Conservation (phyloP, 2,888 invertebrate genomes). For the Atrina japonica region DNA sequence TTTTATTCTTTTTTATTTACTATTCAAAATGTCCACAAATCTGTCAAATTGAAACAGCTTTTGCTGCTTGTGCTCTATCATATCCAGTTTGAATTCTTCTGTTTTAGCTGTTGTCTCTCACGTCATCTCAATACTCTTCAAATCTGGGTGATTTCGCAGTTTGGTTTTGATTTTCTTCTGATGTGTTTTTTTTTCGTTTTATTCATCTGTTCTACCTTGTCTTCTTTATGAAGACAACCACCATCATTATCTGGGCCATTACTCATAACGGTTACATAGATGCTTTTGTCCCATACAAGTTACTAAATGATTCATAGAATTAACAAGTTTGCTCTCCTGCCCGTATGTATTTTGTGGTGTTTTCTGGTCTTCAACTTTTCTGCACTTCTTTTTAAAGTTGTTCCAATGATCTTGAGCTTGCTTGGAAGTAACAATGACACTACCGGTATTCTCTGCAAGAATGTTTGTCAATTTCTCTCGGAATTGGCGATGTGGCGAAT, state of each 20-base stretch:
- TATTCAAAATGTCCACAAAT: conserved; percentile 8
- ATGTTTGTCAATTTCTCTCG: background rate
- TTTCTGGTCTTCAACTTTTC: conserved; percentile 13
- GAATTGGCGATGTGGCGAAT: background rate
- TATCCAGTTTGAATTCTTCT: conserved; percentile 7
- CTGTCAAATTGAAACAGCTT: conserved; percentile 10
- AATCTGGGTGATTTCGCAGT: background rate
- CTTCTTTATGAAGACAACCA: background rate
- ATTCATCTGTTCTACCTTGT: no score
- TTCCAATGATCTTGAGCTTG: conserved; percentile 19
- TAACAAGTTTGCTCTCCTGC: background rate
- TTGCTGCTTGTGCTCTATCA: background rate
- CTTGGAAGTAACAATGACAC: background rate
- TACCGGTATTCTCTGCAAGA: background rate
- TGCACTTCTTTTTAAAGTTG: conserved; percentile 20
- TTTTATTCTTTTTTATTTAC: conserved; percentile 5
- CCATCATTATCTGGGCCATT: background rate
- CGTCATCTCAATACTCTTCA: background rate
- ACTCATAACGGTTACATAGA: background rate
- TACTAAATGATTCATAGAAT: background rate
- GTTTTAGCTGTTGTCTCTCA: background rate
- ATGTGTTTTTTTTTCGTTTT: background rate
- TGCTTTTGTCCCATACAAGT: conserved; percentile 8
- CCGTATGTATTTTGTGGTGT: background rate
- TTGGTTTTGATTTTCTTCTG: background rate